Evolutionary conservation across 2,113 vertebrate genomes (phyloP).

Genomic region (Alouatta palliata): DNA sequence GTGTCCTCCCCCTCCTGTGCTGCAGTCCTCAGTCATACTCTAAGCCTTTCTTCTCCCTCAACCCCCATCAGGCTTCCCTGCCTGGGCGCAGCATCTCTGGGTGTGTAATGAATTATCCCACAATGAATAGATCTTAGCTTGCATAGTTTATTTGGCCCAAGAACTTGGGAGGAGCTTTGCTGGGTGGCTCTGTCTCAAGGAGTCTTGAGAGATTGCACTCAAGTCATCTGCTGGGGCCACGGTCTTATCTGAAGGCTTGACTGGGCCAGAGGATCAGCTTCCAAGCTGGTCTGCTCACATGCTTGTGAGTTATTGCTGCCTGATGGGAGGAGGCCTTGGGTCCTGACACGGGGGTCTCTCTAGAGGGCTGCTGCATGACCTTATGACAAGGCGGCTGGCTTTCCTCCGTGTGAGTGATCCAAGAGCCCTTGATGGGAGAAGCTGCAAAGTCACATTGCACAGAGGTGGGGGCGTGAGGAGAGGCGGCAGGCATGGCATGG

Average conservation of each 20-base stretch:
- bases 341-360: neutral
- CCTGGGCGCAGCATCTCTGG: too few species aligned
- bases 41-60: neutral
- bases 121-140: neutral
- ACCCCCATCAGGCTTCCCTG: neutral
- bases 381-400: neutral
- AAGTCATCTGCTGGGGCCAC: neutral
- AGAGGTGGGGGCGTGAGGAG: neutral
- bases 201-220: neutral
- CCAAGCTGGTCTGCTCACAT: neutral
- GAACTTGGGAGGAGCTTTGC: neutral
- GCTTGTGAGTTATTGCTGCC: too few species aligned
- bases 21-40: too few species aligned
- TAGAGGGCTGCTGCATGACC: neutral
- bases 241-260: neutral
- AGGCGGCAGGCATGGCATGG: rapidly evolving
- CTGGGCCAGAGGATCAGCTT: neutral
- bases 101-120: too few species aligned
- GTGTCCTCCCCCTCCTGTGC: neutral
- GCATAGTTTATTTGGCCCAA: neutral
- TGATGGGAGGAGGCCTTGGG: too few species aligned
- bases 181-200: neutral
- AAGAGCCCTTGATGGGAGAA: neutral
- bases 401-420: neutral
- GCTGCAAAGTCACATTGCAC: neutral